Evolutionary conservation across 2,113 vertebrate species (phyloP), one percentile per base, ranked within the genome.

Genomic region (Xyliphius kryptos): DNA sequence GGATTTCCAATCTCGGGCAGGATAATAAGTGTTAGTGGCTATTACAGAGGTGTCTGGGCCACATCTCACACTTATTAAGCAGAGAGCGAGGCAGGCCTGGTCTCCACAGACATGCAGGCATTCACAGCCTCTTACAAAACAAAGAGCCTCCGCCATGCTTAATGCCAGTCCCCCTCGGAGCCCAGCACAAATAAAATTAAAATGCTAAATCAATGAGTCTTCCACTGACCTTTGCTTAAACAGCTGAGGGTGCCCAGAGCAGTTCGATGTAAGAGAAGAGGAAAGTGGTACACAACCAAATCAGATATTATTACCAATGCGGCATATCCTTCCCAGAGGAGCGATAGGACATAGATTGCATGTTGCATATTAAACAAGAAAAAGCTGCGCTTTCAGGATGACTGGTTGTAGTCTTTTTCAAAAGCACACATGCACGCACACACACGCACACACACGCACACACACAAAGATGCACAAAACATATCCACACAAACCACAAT

Each of bases 21-120:
- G 67, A 71, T 80, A 80, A 80, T 80, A 80, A 77, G 79, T 80
- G 79, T 76, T 77, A 80, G 76, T 74, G 73, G 68, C 77, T 72
- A 77, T 77, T 77, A 75, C 68, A 17, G 40, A 74, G 69, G 73
- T 66, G 65, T 73, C 72, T 66, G 69, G 68, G 58, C 59, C 22
- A 48, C 56, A 76, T 76, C 79, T 80, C 76, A 77, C 79, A 80
- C 79, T 80, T 80, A 80, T 78, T 80, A 78, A 48, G 58, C 59
- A 50, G 62, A 53, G 46, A 60, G 58, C 59, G 47, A 59, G 63
- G 67, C 66, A 61, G 67, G 47, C 68, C 53, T 49, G 63, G 71
- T 75, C 74, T 77, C 77, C 48, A 41, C 63, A 70, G 74, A 71
- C 74, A 70, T 15, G 17, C 51, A 72, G 72, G 74, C 75, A 69